Conservation (phyloP, 2,888 invertebrate species). For the Helobdella robusta region DNA sequence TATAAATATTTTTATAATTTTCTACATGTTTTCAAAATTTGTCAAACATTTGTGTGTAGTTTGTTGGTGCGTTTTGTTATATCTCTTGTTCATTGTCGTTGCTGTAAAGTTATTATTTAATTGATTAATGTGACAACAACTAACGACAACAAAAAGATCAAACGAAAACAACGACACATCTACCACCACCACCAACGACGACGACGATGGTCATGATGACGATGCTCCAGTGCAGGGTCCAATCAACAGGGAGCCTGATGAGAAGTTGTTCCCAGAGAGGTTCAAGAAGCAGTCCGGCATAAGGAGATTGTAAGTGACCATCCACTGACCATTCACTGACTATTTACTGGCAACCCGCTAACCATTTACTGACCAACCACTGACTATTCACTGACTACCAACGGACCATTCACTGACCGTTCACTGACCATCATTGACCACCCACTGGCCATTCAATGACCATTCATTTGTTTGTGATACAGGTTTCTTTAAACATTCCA, state of each 20-base stretch:
- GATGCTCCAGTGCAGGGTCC: conserved; percentile 82
- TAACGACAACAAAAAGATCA: too few relatives aligned
- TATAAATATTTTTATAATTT: too few relatives aligned
- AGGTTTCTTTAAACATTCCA: too few relatives aligned
- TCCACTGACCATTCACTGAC: background rate
- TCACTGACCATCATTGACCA: background rate
- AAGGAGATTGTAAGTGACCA: background rate
- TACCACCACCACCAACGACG: background rate
- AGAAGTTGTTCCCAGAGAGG: conserved; percentile 62
- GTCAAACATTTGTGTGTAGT: too few relatives aligned
- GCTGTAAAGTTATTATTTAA: too few relatives aligned
- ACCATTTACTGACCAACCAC: background rate
- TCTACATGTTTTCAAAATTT: too few relatives aligned
- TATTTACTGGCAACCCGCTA: background rate
- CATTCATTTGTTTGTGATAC: too few relatives aligned
- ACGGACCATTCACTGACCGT: background rate
- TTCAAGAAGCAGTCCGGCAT: conserved; percentile 53
- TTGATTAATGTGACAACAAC: too few relatives aligned
- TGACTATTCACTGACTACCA: background rate
- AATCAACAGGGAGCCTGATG: conserved; percentile 86
- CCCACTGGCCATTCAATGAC: too few relatives aligned
- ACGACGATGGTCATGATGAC: conserved; percentile 18
- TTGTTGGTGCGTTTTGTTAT: too few relatives aligned
- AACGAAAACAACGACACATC: too few relatives aligned
- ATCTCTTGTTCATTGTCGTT: too few relatives aligned